A percentile compares a stretch with the other conserved stretches of the same genome.
These are phyloP conservation scores for Sarotherodon lohbergeri DNA, from an alignment of 2,113 vertebrate species.

Conservation along the genomic window DNA sequence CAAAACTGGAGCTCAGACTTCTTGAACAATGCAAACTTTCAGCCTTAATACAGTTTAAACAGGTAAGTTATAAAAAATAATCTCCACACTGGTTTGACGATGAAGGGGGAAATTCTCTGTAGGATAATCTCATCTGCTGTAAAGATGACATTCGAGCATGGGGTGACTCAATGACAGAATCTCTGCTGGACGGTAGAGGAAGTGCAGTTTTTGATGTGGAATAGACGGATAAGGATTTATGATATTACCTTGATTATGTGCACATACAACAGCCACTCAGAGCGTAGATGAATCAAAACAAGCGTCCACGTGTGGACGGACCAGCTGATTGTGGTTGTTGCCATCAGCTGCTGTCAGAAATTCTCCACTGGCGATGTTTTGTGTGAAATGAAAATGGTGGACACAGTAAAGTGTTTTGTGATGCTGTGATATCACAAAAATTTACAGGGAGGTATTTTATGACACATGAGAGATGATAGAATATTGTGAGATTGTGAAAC, in stretches of 20 bases:
- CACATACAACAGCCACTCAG: background rate
- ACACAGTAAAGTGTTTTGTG: background rate
- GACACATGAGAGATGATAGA: background rate
- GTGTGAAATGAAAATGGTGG: background rate
- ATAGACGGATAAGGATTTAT: background rate
- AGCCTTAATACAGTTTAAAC: background rate
- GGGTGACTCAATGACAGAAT: background rate
- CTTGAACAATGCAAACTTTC: background rate
- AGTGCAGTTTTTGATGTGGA: background rate
- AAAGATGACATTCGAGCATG: background rate
- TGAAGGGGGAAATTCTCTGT: background rate
- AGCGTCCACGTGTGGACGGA: accelerated
- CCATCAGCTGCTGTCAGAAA: accelerated
- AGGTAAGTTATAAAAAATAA: background rate
- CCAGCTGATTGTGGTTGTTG: background rate
- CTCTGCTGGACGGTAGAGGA: background rate
- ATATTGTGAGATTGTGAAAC: background rate
- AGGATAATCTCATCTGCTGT: background rate
- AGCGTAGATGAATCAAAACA: background rate
- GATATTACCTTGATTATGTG: background rate
- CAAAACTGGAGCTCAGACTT: background rate
- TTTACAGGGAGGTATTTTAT: background rate
- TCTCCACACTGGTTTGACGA: background rate
- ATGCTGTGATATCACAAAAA: background rate
- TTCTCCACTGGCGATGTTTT: accelerated